Conservation (phyloP, 2,888 invertebrate genomes). For the Archips xylosteana region DNA sequence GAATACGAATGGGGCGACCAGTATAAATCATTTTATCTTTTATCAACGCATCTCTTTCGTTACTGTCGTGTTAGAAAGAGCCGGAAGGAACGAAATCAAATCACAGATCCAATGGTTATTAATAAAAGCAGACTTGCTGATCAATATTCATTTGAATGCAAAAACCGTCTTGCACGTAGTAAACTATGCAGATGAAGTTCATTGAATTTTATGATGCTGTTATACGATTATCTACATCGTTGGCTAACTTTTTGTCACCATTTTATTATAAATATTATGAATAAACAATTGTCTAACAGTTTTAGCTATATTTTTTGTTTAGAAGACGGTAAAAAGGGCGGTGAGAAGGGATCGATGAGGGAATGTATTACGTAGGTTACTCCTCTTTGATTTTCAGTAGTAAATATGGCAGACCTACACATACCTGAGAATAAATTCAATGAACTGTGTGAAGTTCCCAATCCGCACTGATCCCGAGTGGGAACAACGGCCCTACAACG, state of each 20-base stretch:
- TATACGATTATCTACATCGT: slow-evolving; percentile 11
- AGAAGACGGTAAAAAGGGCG: background rate
- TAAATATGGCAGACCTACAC: no score
- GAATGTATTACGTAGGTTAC: no score
- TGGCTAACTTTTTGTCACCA: slow-evolving; percentile 11
- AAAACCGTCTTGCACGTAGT: background rate
- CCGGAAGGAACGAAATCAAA: background rate
- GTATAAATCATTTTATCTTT: background rate
- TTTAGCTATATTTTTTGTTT: background rate
- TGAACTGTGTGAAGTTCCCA: no score
- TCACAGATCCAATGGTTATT: background rate
- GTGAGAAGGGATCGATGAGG: no score
- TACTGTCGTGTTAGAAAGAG: background rate
- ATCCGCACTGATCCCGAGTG: no score
- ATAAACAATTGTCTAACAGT: background rate
- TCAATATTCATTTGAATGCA: background rate
- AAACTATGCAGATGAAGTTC: slow-evolving; percentile 24
- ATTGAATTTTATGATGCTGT: slow-evolving; percentile 20
- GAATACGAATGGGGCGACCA: background rate
- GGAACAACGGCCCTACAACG: no score
- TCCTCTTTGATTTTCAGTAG: no score
- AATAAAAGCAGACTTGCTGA: background rate
- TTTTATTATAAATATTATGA: background rate
- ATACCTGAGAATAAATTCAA: no score
- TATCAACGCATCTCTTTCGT: background rate